Evolutionary conservation across 1,140 invertebrate species (phyloP).

Genomic region (Zaprionus ornatus): DNA sequence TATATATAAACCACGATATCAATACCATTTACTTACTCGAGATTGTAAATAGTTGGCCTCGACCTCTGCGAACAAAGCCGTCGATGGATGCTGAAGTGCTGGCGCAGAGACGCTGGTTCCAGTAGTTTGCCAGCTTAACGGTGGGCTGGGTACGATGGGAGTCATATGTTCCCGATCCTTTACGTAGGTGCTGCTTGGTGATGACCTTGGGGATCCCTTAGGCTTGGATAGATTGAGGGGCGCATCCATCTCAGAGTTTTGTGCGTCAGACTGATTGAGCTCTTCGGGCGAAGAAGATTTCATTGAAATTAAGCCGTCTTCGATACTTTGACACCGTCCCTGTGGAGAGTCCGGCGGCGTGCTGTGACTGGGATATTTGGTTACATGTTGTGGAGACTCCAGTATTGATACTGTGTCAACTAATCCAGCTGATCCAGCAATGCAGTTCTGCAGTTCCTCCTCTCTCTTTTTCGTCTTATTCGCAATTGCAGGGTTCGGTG

Average conservation of each 20-base stretch:
- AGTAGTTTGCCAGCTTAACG: constrained; percentile 77
- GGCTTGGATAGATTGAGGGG: constrained; percentile 95
- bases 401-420: constrained; percentile 24
- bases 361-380: constrained; percentile 64
- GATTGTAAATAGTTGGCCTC: constrained; percentile 54
- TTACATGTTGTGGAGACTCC: constrained; percentile 30
- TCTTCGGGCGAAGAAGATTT: constrained; percentile 45
- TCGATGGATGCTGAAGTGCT: constrained; percentile 22
- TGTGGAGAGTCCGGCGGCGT: constrained; percentile 83
- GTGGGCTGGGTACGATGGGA: constrained; percentile 69
- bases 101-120: background rate
- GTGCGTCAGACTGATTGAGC: constrained; percentile 28
- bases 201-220: constrained; percentile 85
- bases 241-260: constrained; percentile 86
- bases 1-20: too few relatives aligned
- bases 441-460: background rate
- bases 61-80: constrained; percentile 48
- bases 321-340: constrained; percentile 32
- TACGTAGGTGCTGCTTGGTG: constrained; percentile 37
- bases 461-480: constrained; percentile 5
- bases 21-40: constrained; percentile 43
- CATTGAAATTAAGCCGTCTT: constrained; percentile 28
- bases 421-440: background rate
- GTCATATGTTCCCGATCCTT: constrained; percentile 48
- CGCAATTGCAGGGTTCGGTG: constrained; percentile 20